These are phyloP conservation scores for Anoncus sp. DNA, from an alignment of 2,888 invertebrate species.

Conservation along the genomic window DNA sequence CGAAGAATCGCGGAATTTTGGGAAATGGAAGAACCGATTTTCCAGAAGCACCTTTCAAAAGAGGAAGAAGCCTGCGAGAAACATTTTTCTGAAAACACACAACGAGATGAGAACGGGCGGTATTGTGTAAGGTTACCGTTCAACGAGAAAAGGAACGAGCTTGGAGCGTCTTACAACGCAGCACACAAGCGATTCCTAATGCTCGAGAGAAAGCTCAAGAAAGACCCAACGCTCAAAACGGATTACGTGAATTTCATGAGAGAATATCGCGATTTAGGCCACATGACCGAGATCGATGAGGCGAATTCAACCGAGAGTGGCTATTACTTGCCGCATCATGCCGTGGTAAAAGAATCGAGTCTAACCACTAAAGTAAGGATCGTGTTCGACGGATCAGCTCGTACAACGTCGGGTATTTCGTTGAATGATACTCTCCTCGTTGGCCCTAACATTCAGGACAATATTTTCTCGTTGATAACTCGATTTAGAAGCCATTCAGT, in stretches of 20 bases:
- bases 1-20: slow-evolving; percentile 13
- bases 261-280: slow-evolving; percentile 6
- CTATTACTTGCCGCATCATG: slow-evolving; percentile 69
- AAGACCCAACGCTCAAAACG: not conserved
- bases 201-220: slow-evolving; percentile 34
- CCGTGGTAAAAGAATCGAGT: slow-evolving; percentile 73
- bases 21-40: slow-evolving; percentile 27
- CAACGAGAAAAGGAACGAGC: slow-evolving; percentile 1
- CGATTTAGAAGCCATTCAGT: slow-evolving; percentile 26
- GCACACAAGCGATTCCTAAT: slow-evolving; percentile 32
- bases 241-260: slow-evolving; percentile 15
- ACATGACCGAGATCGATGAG: slow-evolving; percentile 8
- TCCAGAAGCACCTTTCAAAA: not conserved
- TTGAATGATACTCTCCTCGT: slow-evolving; percentile 66
- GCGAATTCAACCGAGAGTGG: not conserved
- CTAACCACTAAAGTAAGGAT: slow-evolving; percentile 75
- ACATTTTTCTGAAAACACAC: slow-evolving; percentile 17
- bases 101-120: slow-evolving; percentile 18
- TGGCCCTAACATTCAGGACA: slow-evolving; percentile 75
- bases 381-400: slow-evolving; percentile 75
- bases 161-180: slow-evolving; percentile 24
- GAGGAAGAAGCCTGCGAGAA: slow-evolving; percentile 45
- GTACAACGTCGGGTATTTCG: slow-evolving; percentile 69
- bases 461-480: slow-evolving; percentile 33
- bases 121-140: slow-evolving; percentile 33